phyloP scores from a whole-genome alignment of 2,888 invertebrate genomes.

The Cataglyphis rosenhaueri region DNA sequence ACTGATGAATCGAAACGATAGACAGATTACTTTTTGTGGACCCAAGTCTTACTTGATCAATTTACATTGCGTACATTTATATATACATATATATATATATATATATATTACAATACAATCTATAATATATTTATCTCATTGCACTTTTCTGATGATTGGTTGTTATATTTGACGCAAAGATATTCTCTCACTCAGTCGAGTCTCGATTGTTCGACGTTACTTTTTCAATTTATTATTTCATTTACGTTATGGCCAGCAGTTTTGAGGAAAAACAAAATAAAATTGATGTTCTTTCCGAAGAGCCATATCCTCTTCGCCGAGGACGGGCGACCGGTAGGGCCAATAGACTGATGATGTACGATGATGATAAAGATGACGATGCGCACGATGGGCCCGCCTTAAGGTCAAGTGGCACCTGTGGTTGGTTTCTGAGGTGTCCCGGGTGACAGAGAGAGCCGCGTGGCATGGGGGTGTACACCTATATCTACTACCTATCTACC shows the following conservation, averaged over 20 bases:
- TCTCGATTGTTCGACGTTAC: conserved; percentile 73
- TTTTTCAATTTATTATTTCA: conserved; percentile 77
- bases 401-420: conserved; percentile 81
- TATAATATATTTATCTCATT: conserved; percentile 70
- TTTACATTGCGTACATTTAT: conserved; percentile 79
- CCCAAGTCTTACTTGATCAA: conserved; percentile 86
- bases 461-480: conserved; percentile 56
- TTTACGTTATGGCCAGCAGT: conserved; percentile 75
- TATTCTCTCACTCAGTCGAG: conserved; percentile 69
- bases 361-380: conserved; percentile 81
- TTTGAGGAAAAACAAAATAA: conserved; percentile 77
- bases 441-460: conserved; percentile 78
- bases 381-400: conserved; percentile 81
- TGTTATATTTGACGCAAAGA: conserved; percentile 73
- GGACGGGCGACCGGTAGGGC: conserved; percentile 85
- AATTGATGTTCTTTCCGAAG: conserved; percentile 86
- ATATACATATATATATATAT: conserved; percentile 42
- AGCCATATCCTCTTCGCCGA: conserved; percentile 85
- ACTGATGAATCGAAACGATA: conserved; percentile 58
- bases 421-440: conserved; percentile 81
- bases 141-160: conserved; percentile 79
- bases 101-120: conserved; percentile 56
- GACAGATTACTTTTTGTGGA: conserved; percentile 54
- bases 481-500: conserved; percentile 76
- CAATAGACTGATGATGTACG: conserved; percentile 83